These are phyloP conservation scores for Tyrannus savana DNA, from an alignment of 2,113 vertebrate species.

Conservation along the genomic window DNA sequence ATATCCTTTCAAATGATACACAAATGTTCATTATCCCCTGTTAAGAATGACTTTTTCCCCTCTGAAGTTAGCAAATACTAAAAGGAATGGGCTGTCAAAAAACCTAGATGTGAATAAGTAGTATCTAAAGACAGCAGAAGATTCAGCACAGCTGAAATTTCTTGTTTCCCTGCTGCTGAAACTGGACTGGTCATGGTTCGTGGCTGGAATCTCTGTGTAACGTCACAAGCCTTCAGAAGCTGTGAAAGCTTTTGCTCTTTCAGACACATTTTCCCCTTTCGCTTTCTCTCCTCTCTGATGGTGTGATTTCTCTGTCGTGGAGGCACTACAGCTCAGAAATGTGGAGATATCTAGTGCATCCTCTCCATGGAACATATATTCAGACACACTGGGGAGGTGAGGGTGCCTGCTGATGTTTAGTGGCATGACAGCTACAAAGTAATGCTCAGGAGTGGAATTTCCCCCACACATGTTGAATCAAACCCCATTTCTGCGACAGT, in stretches of 20 bases:
- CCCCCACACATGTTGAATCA: background rate
- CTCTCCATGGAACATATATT: background rate
- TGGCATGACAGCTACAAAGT: background rate
- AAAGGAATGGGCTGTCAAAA: background rate
- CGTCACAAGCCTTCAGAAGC: background rate
- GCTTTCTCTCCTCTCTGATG: rapidly evolving
- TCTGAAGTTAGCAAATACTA: background rate
- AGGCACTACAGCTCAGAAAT: background rate
- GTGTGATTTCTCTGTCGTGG: background rate
- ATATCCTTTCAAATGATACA: background rate
- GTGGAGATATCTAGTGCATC: rapidly evolving
- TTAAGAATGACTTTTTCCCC: background rate
- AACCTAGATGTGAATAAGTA: background rate
- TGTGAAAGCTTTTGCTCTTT: background rate
- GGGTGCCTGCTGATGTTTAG: background rate
- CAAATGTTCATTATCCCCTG: background rate
- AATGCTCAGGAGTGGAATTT: background rate
- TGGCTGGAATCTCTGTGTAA: background rate
- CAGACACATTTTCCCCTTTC: background rate
- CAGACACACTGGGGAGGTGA: background rate
- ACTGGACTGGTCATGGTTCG: background rate
- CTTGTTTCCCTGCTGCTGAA: background rate
- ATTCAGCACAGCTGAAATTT: background rate
- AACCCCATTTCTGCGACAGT: background rate
- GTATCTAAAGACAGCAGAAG: background rate